Percentiles rank a stretch among this genome's conserved stretches.
These are phyloP conservation scores for Agapetus fuscipes DNA, from an alignment of 2,888 invertebrate genomes.

Conservation along the genomic window DNA sequence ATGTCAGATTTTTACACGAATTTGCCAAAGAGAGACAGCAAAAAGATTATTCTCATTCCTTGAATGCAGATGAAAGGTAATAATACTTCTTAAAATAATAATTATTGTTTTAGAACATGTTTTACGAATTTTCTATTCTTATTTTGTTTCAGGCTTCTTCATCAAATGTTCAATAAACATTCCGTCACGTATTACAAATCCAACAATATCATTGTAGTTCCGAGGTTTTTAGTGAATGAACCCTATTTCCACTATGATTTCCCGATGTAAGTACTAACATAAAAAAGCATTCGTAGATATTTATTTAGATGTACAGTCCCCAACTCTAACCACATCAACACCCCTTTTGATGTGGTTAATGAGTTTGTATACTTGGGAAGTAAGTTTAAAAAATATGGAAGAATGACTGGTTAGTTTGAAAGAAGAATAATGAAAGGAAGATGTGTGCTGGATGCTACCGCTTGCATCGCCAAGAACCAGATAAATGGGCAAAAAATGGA, in stretches of 20 bases:
- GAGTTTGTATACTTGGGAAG: too few relatives aligned
- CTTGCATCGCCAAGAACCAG: too few relatives aligned
- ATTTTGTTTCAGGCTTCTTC: constrained; percentile 5
- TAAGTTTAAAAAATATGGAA: too few relatives aligned
- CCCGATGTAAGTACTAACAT: constrained; percentile 8
- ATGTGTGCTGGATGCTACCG: too few relatives aligned
- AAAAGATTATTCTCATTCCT: neutral
- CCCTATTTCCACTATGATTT: constrained; percentile 8
- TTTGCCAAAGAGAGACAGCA: constrained; percentile 7
- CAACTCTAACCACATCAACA: too few relatives aligned
- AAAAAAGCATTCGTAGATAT: neutral
- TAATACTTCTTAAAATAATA: neutral
- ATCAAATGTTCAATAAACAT: neutral
- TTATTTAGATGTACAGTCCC: neutral
- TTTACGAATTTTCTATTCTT: neutral
- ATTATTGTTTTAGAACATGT: neutral
- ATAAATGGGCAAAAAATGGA: too few relatives aligned
- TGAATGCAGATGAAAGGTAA: constrained; percentile 10
- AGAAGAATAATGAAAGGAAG: too few relatives aligned
- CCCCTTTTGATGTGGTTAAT: too few relatives aligned
- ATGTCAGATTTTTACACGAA: constrained; percentile 6
- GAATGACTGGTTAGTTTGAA: too few relatives aligned
- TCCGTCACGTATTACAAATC: constrained; percentile 5
- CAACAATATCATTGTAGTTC: constrained; percentile 7
- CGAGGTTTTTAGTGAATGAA: constrained; percentile 2